These are phyloP conservation scores for Barbus barbus DNA, from an alignment of 2,113 vertebrate species.

Conservation along the genomic window DNA sequence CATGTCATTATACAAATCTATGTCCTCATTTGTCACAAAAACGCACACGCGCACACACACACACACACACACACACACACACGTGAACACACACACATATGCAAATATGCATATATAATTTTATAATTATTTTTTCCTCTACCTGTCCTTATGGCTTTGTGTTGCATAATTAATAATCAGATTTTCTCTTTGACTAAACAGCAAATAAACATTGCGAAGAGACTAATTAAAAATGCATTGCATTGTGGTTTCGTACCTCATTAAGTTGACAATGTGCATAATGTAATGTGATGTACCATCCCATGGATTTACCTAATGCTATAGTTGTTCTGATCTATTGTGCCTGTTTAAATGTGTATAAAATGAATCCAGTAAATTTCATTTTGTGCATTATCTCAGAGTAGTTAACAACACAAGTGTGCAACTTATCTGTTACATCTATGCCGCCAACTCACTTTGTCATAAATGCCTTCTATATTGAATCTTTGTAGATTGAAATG, in stretches of 20 bases:
- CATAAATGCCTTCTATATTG: slow-evolving; percentile 37
- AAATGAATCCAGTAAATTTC: not conserved
- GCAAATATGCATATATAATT: too few species aligned
- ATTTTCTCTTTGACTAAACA: not conserved
- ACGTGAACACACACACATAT: too few species aligned
- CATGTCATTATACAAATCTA: too few species aligned
- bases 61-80: not conserved
- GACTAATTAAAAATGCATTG: slow-evolving; percentile 20
- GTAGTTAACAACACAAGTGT: not conserved
- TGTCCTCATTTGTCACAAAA: too few species aligned
- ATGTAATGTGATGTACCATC: not conserved
- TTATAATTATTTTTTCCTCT: too few species aligned
- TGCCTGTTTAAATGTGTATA: not conserved
- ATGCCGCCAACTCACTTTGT: not conserved
- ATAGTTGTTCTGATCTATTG: not conserved
- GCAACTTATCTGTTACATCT: not conserved
- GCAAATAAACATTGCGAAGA: not conserved
- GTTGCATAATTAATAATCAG: not conserved
- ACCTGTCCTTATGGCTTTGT: not conserved
- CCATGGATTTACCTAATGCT: slow-evolving; percentile 22
- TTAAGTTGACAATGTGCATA: not conserved
- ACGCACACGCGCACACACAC: not conserved
- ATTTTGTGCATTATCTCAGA: not conserved
- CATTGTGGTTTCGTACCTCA: not conserved
- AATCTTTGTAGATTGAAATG: not conserved